These are phyloP conservation scores for Grammomys surdaster DNA, from an alignment of 2,113 vertebrate species.

Conservation along the genomic window DNA sequence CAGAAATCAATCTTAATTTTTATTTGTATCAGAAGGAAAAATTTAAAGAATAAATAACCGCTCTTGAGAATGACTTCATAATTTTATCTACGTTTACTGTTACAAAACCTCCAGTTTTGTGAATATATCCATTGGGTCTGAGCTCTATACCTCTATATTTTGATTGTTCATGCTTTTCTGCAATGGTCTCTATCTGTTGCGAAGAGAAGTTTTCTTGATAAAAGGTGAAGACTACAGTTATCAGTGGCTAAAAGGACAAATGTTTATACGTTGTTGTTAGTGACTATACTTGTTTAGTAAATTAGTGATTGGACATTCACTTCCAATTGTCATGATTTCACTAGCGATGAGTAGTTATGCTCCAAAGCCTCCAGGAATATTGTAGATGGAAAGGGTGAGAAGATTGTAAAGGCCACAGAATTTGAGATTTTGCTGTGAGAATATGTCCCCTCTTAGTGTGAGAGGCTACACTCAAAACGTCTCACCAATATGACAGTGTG, in stretches of 20 bases:
- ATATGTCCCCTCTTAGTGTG: neutral
- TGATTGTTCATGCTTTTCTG: neutral
- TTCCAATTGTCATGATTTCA: neutral
- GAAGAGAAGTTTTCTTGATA: neutral
- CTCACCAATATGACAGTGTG: neutral
- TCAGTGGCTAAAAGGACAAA: neutral
- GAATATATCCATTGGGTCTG: neutral
- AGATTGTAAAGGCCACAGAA: neutral
- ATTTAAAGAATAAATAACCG: neutral
- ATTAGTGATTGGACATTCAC: neutral
- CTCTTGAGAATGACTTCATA: neutral
- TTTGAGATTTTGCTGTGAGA: neutral
- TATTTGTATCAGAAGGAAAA: neutral
- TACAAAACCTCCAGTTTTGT: neutral
- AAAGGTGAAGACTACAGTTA: neutral
- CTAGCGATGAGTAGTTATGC: neutral
- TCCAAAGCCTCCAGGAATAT: neutral
- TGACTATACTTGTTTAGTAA: neutral
- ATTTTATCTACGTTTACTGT: neutral
- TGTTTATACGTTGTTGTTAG: neutral
- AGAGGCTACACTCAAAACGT: neutral
- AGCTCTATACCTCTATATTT: neutral
- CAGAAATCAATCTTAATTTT: neutral
- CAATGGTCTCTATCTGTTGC: neutral
- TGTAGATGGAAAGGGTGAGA: neutral